Percentiles rank a stretch among this genome's conserved stretches.
Conservation (phyloP, 2,888 invertebrate genomes). For the Rhamphomyia laevipes region DNA sequence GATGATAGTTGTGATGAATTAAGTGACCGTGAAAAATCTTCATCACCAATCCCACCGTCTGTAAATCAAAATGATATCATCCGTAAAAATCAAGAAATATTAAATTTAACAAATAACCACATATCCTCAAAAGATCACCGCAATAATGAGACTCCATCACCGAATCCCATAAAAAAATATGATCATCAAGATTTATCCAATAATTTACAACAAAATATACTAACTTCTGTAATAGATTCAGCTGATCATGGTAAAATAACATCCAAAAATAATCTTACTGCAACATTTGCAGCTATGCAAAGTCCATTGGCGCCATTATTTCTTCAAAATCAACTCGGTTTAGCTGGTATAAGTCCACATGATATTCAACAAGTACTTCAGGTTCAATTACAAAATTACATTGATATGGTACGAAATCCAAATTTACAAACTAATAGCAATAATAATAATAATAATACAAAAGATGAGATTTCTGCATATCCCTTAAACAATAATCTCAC, state of each 20-base stretch:
- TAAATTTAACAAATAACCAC: neutral
- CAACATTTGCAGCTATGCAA: constrained; percentile 23
- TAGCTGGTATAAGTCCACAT: constrained; percentile 20
- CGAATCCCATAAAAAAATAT: constrained; percentile 9
- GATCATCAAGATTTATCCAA: neutral
- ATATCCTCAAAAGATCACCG: neutral
- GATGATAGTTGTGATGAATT: constrained; percentile 21
- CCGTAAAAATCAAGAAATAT: neutral
- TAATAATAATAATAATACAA: neutral
- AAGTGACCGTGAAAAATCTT: constrained; percentile 15
- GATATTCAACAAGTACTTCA: constrained; percentile 35
- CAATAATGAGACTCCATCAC: constrained; percentile 11
- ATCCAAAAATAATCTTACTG: constrained; percentile 16
- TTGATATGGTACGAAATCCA: constrained; percentile 32
- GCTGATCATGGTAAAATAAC: constrained; percentile 10
- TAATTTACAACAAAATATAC: neutral
- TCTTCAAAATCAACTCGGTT: constrained; percentile 28
- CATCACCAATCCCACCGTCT: constrained; percentile 2
- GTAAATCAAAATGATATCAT: neutral
- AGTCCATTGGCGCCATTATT: constrained; percentile 27
- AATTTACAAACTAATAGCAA: neutral
- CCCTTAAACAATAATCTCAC: constrained; percentile 22
- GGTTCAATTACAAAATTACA: constrained; percentile 33
- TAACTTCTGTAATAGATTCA: constrained; percentile 4
- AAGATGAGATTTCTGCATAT: constrained; percentile 16